phyloP scores from a whole-genome alignment of 2,113 vertebrate genomes.

The Rhinolophus sinicus region DNA sequence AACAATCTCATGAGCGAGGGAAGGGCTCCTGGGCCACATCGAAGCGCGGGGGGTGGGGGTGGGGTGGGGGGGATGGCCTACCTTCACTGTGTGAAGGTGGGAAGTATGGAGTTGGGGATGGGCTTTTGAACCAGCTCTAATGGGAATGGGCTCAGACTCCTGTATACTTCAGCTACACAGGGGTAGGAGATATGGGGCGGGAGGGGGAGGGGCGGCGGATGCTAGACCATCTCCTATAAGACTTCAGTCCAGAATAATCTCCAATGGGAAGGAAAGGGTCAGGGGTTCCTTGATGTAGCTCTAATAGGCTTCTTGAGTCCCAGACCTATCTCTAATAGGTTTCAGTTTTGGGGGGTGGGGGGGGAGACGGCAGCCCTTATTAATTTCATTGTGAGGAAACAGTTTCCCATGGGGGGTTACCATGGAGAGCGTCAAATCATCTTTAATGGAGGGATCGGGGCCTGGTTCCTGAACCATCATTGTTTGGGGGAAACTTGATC shows the following conservation, averaged over 20 bases:
- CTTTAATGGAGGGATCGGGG: background rate
- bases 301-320: background rate
- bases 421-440: background rate
- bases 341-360: background rate
- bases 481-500: background rate
- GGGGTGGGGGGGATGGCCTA: background rate
- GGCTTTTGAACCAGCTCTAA: background rate
- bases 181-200: background rate
- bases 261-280: background rate
- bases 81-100: background rate
- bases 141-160: background rate
- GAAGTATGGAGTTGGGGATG: background rate
- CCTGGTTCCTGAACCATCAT: background rate
- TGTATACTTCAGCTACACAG: background rate
- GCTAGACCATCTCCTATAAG: background rate
- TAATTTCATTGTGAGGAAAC: background rate
- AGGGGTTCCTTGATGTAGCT: background rate
- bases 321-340: background rate
- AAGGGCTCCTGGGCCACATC: background rate
- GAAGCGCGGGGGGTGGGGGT: background rate
- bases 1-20: background rate
- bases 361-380: background rate
- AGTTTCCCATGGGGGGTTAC: background rate
- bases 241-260: background rate
- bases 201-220: background rate